Percentiles rank a stretch among this genome's conserved stretches.
Evolutionary conservation across 1,140 invertebrate species (phyloP).

Genomic region (Scaptomyza graminum): DNA sequence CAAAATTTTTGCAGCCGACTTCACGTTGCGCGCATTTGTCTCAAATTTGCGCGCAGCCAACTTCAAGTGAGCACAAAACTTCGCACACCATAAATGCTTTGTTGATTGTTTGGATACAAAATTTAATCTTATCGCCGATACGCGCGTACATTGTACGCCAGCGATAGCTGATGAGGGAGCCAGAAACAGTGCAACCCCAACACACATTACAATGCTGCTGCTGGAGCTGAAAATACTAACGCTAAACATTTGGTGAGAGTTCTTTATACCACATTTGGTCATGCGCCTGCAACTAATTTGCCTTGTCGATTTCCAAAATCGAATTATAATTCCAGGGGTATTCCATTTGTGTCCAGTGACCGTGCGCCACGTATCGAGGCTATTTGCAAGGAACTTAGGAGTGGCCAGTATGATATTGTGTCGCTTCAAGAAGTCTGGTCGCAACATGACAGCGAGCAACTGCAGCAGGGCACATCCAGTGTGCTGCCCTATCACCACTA

Average conservation of each 20-base stretch:
- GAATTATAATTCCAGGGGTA: constrained; percentile 87
- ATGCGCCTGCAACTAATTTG: constrained; percentile 21
- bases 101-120: constrained; percentile 25
- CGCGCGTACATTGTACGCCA: constrained; percentile 29
- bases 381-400: constrained; percentile 89
- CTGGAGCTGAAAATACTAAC: constrained; percentile 81
- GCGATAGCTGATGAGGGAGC: constrained; percentile 42
- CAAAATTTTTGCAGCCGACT: constrained; percentile 11
- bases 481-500: constrained; percentile 94
- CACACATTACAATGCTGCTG: constrained; percentile 59
- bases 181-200: constrained; percentile 13
- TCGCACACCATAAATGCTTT: constrained; percentile 13
- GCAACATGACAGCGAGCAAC: constrained; percentile 88
- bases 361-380: constrained; percentile 90
- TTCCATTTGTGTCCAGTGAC: constrained; percentile 91
- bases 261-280: constrained; percentile 14
- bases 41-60: constrained; percentile 7
- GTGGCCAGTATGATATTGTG: constrained; percentile 92
- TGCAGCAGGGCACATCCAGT: constrained; percentile 86
- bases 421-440: constrained; percentile 97
- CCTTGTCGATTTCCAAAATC: constrained; percentile 33
- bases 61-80: constrained; percentile 15
- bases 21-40: neutral
- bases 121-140: constrained; percentile 57
- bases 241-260: constrained; percentile 77